phyloP scores from a whole-genome alignment of 2,113 vertebrate genomes.

The Tautogolabrus adspersus region DNA sequence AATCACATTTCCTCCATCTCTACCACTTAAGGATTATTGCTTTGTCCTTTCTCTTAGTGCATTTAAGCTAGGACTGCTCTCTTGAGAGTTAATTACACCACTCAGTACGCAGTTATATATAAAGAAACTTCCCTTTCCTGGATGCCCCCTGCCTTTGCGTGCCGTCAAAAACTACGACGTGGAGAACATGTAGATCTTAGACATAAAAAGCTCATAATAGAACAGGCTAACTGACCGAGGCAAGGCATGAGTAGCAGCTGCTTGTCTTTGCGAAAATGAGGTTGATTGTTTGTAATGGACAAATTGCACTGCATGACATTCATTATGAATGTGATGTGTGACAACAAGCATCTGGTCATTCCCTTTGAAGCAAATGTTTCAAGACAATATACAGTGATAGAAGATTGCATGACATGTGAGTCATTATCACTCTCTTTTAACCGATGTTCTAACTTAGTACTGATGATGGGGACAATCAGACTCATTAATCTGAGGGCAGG shows the following conservation, averaged over 20 bases:
- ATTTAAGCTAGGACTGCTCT: conserved; percentile 3
- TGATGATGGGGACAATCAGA: conserved; percentile 20
- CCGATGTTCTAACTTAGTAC: not conserved
- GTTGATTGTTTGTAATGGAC: conserved; percentile 14
- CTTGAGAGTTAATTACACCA: conserved; percentile 1
- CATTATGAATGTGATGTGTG: conserved; percentile 5
- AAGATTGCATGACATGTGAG: conserved; percentile 23
- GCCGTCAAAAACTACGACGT: not conserved
- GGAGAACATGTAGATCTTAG: not conserved
- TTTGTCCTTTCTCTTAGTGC: not conserved
- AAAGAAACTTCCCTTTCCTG: not conserved
- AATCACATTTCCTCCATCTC: conserved; percentile 25
- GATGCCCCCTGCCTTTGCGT: not conserved
- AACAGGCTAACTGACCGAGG: not conserved
- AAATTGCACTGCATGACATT: conserved; percentile 6
- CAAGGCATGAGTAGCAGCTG: not conserved
- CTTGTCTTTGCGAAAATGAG: conserved; percentile 6
- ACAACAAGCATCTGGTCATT: conserved; percentile 5
- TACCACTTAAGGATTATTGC: not conserved
- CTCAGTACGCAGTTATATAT: not conserved
- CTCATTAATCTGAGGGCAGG: not conserved
- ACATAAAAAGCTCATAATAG: not conserved
- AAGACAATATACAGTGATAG: not conserved
- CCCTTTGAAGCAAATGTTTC: conserved; percentile 1
- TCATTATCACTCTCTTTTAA: not conserved